A percentile compares a stretch with the other conserved stretches of the same genome.
Evolutionary conservation across 2,888 invertebrate species (phyloP).

Genomic region (Cephonodes hylas): DNA sequence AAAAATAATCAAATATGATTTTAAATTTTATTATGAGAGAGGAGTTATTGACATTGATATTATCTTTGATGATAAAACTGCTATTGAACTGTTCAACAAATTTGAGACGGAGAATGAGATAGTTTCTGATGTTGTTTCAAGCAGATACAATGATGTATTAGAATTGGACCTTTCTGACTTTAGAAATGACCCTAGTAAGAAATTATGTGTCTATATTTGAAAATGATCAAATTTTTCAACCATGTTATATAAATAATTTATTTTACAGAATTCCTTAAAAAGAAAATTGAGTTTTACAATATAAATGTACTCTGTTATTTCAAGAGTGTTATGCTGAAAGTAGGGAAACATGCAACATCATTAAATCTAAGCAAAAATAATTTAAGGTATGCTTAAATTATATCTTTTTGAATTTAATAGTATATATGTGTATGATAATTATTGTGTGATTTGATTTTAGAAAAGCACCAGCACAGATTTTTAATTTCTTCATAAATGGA

Average conservation of each 20-base stretch:
- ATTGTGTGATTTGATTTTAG: slow-evolving; percentile 45
- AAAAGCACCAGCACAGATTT: slow-evolving; percentile 59
- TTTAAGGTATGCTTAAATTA: slow-evolving; percentile 45
- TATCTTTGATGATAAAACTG: slow-evolving; percentile 61
- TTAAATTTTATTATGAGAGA: slow-evolving; percentile 59
- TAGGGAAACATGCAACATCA: slow-evolving; percentile 63
- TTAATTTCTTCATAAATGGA: slow-evolving; percentile 73
- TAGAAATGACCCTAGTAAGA: slow-evolving; percentile 59
- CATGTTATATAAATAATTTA: too few relatives aligned
- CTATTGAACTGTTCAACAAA: slow-evolving; percentile 54
- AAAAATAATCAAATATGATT: slow-evolving; percentile 61
- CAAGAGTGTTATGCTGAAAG: slow-evolving; percentile 67
- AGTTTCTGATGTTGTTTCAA: slow-evolving; percentile 51
- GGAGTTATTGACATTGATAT: slow-evolving; percentile 64
- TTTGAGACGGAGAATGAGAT: slow-evolving; percentile 54
- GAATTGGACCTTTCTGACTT: slow-evolving; percentile 66
- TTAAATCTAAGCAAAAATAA: slow-evolving; percentile 67
- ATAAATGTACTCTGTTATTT: slow-evolving; percentile 53
- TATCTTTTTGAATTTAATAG: neutral
- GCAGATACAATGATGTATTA: slow-evolving; percentile 50
- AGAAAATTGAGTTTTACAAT: slow-evolving; percentile 63
- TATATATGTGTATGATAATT: neutral
- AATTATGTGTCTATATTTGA: neutral
- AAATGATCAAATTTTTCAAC: neutral
- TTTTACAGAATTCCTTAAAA: slow-evolving; percentile 59